These are phyloP conservation scores for Caenorhabditis wallacei DNA, from an alignment of 2,888 invertebrate species.

Conservation along the genomic window DNA sequence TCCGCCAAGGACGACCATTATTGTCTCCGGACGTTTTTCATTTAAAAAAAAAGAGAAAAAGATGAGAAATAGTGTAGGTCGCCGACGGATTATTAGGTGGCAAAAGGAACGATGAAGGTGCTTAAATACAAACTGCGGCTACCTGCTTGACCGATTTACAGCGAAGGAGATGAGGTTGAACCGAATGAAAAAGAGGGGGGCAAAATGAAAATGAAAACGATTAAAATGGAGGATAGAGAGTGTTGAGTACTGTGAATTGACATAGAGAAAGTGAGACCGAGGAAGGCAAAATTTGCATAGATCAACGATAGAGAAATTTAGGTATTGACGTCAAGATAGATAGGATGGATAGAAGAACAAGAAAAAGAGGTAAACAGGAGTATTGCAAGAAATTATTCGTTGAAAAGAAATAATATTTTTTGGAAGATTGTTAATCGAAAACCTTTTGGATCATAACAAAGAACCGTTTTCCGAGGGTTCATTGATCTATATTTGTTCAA, in stretches of 20 bases:
- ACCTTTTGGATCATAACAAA: too few species aligned
- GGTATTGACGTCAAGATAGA: conserved; percentile 51
- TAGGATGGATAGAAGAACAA: conserved; percentile 11
- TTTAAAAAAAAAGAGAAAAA: conserved; percentile 25
- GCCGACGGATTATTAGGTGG: conserved; percentile 51
- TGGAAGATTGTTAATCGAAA: too few species aligned
- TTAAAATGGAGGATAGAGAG: conserved; percentile 21
- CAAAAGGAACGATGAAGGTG: conserved; percentile 36
- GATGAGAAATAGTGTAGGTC: conserved; percentile 36
- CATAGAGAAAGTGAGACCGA: conserved; percentile 57
- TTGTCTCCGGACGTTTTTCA: conserved; percentile 28
- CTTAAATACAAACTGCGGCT: conserved; percentile 29
- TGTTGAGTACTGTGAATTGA: conserved; percentile 32
- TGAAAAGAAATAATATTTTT: conserved; percentile 3
- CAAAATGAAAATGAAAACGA: conserved; percentile 37
- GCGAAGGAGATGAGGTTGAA: conserved; percentile 31
- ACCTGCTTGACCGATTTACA: conserved; percentile 48
- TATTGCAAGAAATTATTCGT: background rate
- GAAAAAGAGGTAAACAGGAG: conserved; percentile 19
- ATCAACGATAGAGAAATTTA: conserved; percentile 24
- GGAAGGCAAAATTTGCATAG: conserved; percentile 53
- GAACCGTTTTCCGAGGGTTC: too few species aligned
- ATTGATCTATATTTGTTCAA: too few species aligned
- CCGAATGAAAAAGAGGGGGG: conserved; percentile 20
- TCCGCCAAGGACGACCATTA: conserved; percentile 48